Conservation (phyloP, 2,888 invertebrate genomes). For the Matsumyia berberina region DNA sequence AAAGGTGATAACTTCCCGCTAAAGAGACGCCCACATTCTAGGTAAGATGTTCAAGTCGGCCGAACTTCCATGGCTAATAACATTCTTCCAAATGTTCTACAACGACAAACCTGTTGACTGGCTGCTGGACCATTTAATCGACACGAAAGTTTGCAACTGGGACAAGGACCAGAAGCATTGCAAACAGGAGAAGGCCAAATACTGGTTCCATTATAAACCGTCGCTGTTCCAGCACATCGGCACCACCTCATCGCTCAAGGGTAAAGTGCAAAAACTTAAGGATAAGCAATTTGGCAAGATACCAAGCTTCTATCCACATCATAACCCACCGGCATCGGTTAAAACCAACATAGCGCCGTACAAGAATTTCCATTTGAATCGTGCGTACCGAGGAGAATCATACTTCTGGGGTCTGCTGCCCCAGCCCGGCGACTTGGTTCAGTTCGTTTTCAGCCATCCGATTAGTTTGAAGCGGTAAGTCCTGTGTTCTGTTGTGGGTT, state of each 20-base stretch:
- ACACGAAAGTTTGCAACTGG: conserved; percentile 94
- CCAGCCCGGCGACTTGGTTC: conserved; percentile 91
- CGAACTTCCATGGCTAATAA: conserved; percentile 93
- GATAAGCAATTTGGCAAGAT: conserved; percentile 95
- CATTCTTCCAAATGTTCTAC: conserved; percentile 97
- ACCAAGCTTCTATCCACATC: conserved; percentile 91
- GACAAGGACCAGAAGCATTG: conserved; percentile 94
- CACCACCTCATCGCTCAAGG: conserved; percentile 96
- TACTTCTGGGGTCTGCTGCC: conserved; percentile 97
- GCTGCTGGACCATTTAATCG: conserved; percentile 95
- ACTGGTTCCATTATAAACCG: conserved; percentile 94
- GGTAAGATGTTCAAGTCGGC: conserved; percentile 95
- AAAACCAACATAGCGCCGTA: conserved; percentile 91
- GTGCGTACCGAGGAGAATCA: conserved; percentile 93
- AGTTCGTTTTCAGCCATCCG: conserved; percentile 92
- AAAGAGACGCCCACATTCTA: conserved; percentile 79
- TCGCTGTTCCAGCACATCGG: conserved; percentile 98
- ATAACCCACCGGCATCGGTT: conserved; percentile 90
- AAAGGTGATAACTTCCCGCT: conserved; percentile 19
- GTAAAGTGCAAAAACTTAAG: conserved; percentile 98
- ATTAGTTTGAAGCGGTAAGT: conserved; percentile 88
- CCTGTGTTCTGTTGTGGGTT: conserved; percentile 7
- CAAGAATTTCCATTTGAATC: conserved; percentile 90
- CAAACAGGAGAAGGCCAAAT: conserved; percentile 89
- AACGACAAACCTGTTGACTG: conserved; percentile 98